Evolutionary conservation across 2,113 vertebrate species (phyloP), one percentile per base, ranked within the genome.

Genomic region (Phaethon lepturus): DNA sequence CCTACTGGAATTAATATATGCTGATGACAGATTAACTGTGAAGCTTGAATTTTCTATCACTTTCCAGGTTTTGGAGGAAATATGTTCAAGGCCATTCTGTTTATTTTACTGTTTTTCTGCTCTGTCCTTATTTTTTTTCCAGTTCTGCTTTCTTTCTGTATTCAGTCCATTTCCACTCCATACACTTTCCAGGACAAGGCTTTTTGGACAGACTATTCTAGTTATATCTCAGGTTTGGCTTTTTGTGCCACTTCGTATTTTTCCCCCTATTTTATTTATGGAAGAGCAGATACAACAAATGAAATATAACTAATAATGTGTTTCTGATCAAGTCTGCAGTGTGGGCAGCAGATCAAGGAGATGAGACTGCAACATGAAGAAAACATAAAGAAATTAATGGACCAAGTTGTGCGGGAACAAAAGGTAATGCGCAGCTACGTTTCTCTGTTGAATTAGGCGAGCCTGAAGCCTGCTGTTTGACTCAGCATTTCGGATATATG

Each of bases 301-400:
- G 86, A 86, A 97, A 76, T 96, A 23, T 79, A 76, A 88, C 85
- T 97, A 59, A 90, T 74, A 40, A 40, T 74, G 11, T 93, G 71
- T 97, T 96, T 95, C 77, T 96, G 62, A 96, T 96, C 97, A 97
- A 99, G 99, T 97, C 99, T 99, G 98, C 99, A 99, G 98, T 99
- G 99, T 97, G 99, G 98, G 74, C 99, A 99, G 52, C 99, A 99
- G 97, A 99, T 99, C 86, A 98, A 98, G 91, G 99, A 99, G 84
- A 98, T 99, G 91, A 99, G 98, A 94, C 97, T 98, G 10, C 99
- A 99, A 24, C 99, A 99, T 95, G 99, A 99, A 97, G 99, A 99
- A 94, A 98, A 96, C 90, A 98, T 98, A 78, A 99, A 98, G 97
- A 98, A 96, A 52, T 84, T 99, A 97, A 98, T 98, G 97, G 98